Evolutionary conservation across 2,888 invertebrate genomes (phyloP).

Genomic region (Zele albiditarsus): DNA sequence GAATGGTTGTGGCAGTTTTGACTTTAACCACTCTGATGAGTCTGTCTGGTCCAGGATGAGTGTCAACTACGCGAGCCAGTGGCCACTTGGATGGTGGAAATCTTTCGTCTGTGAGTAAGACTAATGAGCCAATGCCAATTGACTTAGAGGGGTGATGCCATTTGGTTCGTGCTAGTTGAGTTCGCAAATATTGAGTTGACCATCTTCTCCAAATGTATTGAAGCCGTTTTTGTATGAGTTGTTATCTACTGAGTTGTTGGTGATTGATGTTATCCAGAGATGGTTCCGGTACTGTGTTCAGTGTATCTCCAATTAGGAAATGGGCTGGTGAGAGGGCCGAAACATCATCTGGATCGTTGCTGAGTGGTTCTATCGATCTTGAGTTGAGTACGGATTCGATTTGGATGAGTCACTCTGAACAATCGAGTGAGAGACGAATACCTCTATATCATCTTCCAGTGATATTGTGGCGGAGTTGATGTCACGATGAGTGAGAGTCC

Average conservation of each 20-base stretch:
- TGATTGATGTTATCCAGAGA: background rate
- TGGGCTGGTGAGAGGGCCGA: constrained; percentile 20
- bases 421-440: constrained; percentile 7
- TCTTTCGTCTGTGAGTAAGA: constrained; percentile 35
- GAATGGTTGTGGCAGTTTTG: constrained; percentile 24
- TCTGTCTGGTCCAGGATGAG: constrained; percentile 14
- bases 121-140: constrained; percentile 28
- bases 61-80: no score
- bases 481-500: constrained; percentile 30
- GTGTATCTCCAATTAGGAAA: constrained; percentile 21
- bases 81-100: no score
- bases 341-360: no score
- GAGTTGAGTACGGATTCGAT: constrained; percentile 23
- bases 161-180: constrained; percentile 21
- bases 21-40: constrained; percentile 37
- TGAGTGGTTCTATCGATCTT: background rate
- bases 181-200: constrained; percentile 15
- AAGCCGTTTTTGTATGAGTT: constrained; percentile 4
- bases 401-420: constrained; percentile 24
- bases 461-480: background rate
- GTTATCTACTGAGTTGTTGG: background rate
- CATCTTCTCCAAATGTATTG: constrained; percentile 28
- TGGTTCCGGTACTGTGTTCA: constrained; percentile 6
- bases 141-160: constrained; percentile 22
- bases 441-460: constrained; percentile 31